These are phyloP conservation scores for Paralichthys olivaceus DNA, from an alignment of 2,113 vertebrate genomes.

Conservation along the genomic window DNA sequence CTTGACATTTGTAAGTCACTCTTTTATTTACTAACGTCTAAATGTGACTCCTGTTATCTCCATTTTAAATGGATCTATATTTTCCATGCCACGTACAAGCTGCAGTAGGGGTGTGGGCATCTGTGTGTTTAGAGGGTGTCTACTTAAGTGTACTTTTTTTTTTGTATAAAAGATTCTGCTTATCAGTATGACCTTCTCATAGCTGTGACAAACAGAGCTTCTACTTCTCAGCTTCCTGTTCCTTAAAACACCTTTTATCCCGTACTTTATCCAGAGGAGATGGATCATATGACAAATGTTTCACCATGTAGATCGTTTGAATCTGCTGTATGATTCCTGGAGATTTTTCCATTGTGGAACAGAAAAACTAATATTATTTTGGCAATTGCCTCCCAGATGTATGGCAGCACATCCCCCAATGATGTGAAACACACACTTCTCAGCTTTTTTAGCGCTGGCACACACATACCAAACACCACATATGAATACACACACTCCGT, in stretches of 20 bases:
- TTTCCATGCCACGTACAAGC: background rate
- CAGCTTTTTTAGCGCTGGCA: slow-evolving; percentile 18
- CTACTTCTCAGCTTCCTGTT: slow-evolving; percentile 4
- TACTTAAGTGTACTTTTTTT: background rate
- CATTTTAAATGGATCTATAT: background rate
- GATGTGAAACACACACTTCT: slow-evolving; percentile 46
- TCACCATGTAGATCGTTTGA: slow-evolving; percentile 14
- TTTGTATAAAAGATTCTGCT: slow-evolving; percentile 7
- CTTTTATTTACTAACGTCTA: slow-evolving; percentile 5
- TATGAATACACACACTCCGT: slow-evolving; percentile 39
- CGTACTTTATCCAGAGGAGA: slow-evolving; percentile 18
- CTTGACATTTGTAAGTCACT: background rate
- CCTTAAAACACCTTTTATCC: slow-evolving; percentile 35
- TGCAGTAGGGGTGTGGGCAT: background rate
- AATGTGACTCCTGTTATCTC: background rate
- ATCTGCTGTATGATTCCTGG: slow-evolving; percentile 23
- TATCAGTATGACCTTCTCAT: slow-evolving; percentile 14
- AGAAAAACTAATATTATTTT: slow-evolving; percentile 70
- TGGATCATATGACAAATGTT: slow-evolving; percentile 46
- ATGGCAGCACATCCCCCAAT: slow-evolving; percentile 46
- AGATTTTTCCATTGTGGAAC: slow-evolving; percentile 26
- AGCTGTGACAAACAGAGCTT: background rate
- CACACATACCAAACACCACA: slow-evolving; percentile 18
- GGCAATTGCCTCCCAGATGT: slow-evolving; percentile 60
- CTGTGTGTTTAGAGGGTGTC: background rate